These are phyloP conservation scores for Electrona antarctica DNA, from an alignment of 2,113 vertebrate genomes.

Conservation along the genomic window DNA sequence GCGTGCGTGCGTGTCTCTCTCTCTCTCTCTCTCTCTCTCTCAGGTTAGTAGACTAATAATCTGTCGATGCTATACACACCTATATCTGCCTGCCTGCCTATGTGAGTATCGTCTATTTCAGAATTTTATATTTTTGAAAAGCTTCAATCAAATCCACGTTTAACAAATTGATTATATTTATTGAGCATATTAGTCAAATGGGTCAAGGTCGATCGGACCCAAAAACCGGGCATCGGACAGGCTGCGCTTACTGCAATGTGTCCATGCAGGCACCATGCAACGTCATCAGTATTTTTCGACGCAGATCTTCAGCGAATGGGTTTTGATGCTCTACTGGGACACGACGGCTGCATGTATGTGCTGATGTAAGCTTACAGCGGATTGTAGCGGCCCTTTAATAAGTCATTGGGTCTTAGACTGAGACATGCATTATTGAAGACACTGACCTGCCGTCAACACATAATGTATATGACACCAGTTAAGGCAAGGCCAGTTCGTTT, in stretches of 20 bases:
- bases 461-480: no score
- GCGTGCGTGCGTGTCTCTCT: no score
- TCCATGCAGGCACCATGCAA: no score
- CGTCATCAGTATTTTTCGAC: no score
- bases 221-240: no score
- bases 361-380: constrained; percentile 28
- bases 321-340: background rate
- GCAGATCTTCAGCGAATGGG: background rate
- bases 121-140: no score
- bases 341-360: background rate
- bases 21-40: constrained; percentile 8
- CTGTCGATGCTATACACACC: constrained; percentile 7
- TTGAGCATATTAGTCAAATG: no score
- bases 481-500: no score
- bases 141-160: no score
- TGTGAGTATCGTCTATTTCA: background rate
- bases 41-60: constrained; percentile 62
- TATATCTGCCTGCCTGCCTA: background rate
- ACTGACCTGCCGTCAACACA: constrained; percentile 5
- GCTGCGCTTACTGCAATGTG: no score
- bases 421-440: constrained; percentile 42
- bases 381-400: constrained; percentile 40
- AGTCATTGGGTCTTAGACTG: constrained; percentile 22
- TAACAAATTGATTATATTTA: no score
- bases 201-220: no score